A percentile compares a stretch with the other conserved stretches of the same genome.
Conservation (phyloP, 2,797 vertebrate species). For the Alfaro cultratus region DNA sequence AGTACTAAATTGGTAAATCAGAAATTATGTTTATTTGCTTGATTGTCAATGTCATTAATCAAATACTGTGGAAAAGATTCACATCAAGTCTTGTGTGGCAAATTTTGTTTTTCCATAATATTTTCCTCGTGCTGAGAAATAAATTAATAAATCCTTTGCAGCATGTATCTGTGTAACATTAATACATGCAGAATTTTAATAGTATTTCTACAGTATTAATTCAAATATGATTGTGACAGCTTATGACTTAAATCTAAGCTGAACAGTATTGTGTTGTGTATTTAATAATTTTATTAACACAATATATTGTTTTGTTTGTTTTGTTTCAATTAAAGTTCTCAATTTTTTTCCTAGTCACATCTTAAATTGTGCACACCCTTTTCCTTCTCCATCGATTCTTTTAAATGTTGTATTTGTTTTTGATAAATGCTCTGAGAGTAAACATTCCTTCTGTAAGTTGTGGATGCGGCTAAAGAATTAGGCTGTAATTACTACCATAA, state of each 20-base stretch:
- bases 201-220: not conserved
- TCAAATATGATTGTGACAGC: not conserved
- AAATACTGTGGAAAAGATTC: not conserved
- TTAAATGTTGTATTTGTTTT: not conserved
- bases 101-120: not conserved
- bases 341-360: not conserved
- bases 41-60: not conserved
- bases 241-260: not conserved
- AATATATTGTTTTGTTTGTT: not conserved
- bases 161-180: not conserved
- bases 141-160: not conserved
- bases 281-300: not conserved
- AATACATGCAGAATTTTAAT: not conserved
- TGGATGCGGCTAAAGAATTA: not conserved
- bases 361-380: not conserved
- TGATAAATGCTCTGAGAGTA: not conserved
- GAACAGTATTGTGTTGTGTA: not conserved
- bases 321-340: not conserved
- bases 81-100: not conserved
- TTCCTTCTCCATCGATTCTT: not conserved
- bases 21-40: not conserved
- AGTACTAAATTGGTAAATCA: slow-evolving; percentile 74
- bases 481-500: not conserved
- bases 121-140: not conserved
- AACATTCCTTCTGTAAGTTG: not conserved